Evolutionary conservation across 2,888 invertebrate species (phyloP).

Genomic region (Calliphora vomitoria): DNA sequence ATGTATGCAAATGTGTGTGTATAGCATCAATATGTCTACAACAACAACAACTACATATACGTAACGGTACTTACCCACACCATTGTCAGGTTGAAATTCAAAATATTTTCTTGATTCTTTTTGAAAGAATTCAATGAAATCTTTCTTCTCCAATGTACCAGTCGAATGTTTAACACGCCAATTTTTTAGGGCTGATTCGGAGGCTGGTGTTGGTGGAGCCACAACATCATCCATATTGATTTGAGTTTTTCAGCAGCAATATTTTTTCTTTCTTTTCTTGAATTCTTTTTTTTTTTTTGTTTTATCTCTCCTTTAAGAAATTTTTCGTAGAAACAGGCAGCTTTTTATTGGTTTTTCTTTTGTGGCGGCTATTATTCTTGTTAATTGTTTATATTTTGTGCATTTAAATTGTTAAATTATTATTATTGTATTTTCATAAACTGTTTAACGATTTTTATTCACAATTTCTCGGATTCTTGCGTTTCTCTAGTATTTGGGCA

Average conservation of each 20-base stretch:
- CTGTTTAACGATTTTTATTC: conserved; percentile 25
- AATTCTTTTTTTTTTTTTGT: not conserved
- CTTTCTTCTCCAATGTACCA: conserved; percentile 81
- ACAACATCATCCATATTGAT: conserved; percentile 81
- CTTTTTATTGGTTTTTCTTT: conserved; percentile 7
- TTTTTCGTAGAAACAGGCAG: conserved; percentile 28
- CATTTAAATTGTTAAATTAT: conserved; percentile 47
- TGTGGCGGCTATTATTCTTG: not conserved
- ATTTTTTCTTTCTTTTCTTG: conserved; percentile 7
- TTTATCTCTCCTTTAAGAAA: conserved; percentile 2
- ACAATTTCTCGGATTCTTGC: conserved; percentile 30
- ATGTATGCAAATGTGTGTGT: not conserved
- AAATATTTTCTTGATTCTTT: conserved; percentile 83
- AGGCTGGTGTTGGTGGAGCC: conserved; percentile 77
- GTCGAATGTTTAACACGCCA: conserved; percentile 84
- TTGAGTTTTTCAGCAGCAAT: conserved; percentile 40
- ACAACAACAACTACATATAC: not conserved
- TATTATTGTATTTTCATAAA: conserved; percentile 4
- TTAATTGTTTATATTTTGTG: conserved; percentile 40
- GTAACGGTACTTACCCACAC: conserved; percentile 80
- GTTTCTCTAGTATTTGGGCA: conserved; percentile 56
- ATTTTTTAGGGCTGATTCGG: conserved; percentile 82
- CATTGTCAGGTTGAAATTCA: conserved; percentile 80
- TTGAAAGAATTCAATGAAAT: conserved; percentile 83
- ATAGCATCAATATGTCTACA: not conserved